Evolutionary conservation across 2,888 invertebrate species (phyloP).

Genomic region (Protodeltote pygarga): DNA sequence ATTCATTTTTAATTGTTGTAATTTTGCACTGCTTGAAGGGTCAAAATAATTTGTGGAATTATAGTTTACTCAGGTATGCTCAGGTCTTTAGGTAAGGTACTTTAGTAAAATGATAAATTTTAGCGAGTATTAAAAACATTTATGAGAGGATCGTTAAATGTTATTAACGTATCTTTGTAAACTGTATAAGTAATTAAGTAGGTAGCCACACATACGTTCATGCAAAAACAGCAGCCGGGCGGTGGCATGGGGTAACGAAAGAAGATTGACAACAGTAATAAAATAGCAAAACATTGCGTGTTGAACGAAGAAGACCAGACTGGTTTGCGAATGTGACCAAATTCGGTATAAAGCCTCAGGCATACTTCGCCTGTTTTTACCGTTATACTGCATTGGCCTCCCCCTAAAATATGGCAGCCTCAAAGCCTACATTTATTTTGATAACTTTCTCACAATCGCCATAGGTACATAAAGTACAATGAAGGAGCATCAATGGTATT

Average conservation of each 20-base stretch:
- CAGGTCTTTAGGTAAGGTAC: too few species aligned
- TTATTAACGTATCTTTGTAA: too few species aligned
- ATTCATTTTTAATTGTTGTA: too few species aligned
- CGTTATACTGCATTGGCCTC: slow-evolving; percentile 68
- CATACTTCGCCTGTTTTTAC: slow-evolving; percentile 63
- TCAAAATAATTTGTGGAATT: too few species aligned
- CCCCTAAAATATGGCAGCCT: slow-evolving; percentile 79
- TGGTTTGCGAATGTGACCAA: slow-evolving; percentile 52
- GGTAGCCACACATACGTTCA: not conserved
- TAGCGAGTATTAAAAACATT: too few species aligned
- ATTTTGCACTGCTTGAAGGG: too few species aligned
- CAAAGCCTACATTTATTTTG: slow-evolving; percentile 73
- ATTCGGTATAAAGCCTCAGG: slow-evolving; percentile 48
- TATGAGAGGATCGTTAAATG: too few species aligned
- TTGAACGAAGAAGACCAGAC: slow-evolving; percentile 50
- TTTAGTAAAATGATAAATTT: too few species aligned
- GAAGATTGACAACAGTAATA: slow-evolving; percentile 43
- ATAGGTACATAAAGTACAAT: slow-evolving; percentile 46
- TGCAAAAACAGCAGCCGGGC: slow-evolving; percentile 33
- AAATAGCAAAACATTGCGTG: slow-evolving; percentile 56
- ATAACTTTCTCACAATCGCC: slow-evolving; percentile 69
- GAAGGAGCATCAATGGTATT: slow-evolving; percentile 53
- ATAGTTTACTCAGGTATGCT: too few species aligned
- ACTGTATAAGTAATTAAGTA: slow-evolving; percentile 14
- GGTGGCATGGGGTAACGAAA: slow-evolving; percentile 19